Evolutionary conservation across 1,140 invertebrate species (phyloP).

Genomic region (Steinernema khuongi): DNA sequence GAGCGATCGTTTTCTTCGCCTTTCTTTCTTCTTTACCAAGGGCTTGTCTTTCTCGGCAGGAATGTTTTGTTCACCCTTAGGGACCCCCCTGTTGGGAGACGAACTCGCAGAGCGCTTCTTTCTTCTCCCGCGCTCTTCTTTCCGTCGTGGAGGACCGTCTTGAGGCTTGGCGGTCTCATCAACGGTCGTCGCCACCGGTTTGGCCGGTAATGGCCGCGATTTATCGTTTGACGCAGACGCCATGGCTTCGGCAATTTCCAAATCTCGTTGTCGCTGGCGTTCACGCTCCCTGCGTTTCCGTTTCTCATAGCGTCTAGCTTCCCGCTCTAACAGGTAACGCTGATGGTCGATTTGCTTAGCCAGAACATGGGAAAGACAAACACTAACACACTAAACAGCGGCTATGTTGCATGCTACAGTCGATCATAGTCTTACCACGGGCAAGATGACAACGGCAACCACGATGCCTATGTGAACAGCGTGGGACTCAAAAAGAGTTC

Average conservation of each 20-base stretch:
- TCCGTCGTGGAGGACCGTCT: background rate
- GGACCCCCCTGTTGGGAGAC: background rate
- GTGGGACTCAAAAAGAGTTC: constrained; percentile 49
- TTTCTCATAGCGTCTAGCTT: constrained; percentile 50
- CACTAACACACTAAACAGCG: constrained; percentile 49
- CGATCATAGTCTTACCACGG: constrained; percentile 45
- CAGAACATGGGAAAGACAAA: constrained; percentile 51
- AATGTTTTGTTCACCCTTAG: background rate
- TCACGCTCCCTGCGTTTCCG: constrained; percentile 41
- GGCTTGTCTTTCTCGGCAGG: background rate
- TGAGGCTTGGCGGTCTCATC: background rate
- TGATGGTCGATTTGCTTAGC: constrained; percentile 59
- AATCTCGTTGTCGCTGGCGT: constrained; percentile 21
- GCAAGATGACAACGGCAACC: constrained; percentile 51
- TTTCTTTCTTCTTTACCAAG: background rate
- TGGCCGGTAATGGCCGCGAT: background rate
- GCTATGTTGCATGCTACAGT: constrained; percentile 19
- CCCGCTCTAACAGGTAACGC: constrained; percentile 49
- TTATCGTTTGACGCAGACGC: background rate
- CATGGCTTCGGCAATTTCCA: background rate
- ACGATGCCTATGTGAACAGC: constrained; percentile 51
- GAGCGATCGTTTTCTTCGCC: background rate
- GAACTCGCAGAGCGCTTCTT: constrained; percentile 14
- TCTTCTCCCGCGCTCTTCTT: constrained; percentile 1
- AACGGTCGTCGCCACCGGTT: background rate